A percentile compares a stretch with the other conserved stretches of the same genome.
These are phyloP conservation scores for Caenorhabditis uteleia DNA, from an alignment of 2,888 invertebrate species.

Conservation along the genomic window DNA sequence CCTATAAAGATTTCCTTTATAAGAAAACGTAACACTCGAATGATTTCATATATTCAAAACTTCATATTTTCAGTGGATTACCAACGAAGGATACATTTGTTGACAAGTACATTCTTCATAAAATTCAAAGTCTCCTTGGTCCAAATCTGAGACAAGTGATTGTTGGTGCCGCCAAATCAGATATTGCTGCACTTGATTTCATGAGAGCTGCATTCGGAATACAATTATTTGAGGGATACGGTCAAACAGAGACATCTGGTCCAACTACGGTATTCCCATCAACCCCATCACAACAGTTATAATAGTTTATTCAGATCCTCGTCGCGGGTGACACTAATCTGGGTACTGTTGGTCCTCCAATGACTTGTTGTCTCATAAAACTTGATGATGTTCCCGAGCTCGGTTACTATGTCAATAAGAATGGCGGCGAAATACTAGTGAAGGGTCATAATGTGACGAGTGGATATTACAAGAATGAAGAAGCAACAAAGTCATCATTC, in stretches of 20 bases:
- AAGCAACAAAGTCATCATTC: constrained; percentile 23
- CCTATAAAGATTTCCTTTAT: constrained; percentile 20
- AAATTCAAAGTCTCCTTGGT: constrained; percentile 27
- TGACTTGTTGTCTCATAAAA: constrained; percentile 19
- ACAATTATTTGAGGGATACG: constrained; percentile 31
- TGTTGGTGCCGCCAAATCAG: constrained; percentile 31
- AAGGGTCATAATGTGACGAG: constrained; percentile 31
- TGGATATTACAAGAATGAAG: constrained; percentile 36
- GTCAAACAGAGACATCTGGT: constrained; percentile 36
- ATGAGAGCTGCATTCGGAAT: constrained; percentile 31
- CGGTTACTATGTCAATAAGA: constrained; percentile 29
- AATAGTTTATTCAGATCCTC: no score
- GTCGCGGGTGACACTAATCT: constrained; percentile 19
- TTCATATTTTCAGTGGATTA: constrained; percentile 19
- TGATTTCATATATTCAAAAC: no score
- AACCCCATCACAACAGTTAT: not conserved
- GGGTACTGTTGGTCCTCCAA: constrained; percentile 26
- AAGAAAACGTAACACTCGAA: constrained; percentile 19
- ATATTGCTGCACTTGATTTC: constrained; percentile 12
- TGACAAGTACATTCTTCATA: constrained; percentile 28
- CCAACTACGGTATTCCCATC: constrained; percentile 5
- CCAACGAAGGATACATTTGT: constrained; percentile 23
- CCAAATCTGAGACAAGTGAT: constrained; percentile 15
- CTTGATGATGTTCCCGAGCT: constrained; percentile 33
- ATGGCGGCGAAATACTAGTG: constrained; percentile 32